Evolutionary conservation across 2,113 vertebrate genomes (phyloP).

Genomic region (Clarias batrachus): DNA sequence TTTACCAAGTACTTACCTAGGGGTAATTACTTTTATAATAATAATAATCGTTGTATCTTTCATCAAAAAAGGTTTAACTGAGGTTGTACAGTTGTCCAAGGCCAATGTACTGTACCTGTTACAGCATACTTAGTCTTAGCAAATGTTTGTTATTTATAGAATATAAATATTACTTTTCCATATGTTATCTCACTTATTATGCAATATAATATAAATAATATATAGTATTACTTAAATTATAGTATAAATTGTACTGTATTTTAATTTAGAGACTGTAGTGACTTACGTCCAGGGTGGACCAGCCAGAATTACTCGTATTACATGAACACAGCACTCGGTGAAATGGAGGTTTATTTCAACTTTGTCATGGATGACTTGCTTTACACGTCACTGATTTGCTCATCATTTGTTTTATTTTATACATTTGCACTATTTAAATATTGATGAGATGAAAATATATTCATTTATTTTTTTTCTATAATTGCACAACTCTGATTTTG

Average conservation of each 20-base stretch:
- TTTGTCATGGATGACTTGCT: not conserved
- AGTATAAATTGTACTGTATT: not conserved
- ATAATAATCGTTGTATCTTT: too few species aligned
- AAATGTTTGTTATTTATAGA: not conserved
- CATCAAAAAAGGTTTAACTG: not conserved
- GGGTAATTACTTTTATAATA: not conserved
- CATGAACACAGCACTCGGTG: not conserved
- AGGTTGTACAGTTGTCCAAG: not conserved
- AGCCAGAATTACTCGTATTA: not conserved
- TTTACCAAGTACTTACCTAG: not conserved
- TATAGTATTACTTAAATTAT: not conserved
- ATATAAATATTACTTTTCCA: not conserved
- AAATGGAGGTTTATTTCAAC: not conserved
- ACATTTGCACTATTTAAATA: not conserved
- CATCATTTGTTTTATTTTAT: not conserved
- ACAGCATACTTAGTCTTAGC: not conserved
- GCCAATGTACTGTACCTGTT: not conserved
- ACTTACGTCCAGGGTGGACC: not conserved
- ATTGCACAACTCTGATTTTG: not conserved
- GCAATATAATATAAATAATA: not conserved
- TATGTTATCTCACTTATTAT: not conserved
- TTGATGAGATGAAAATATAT: too few species aligned
- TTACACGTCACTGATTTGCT: not conserved
- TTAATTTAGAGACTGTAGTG: not conserved
- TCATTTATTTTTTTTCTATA: not conserved